Percentiles rank a stretch among this genome's conserved stretches.
Evolutionary conservation across 37 sponge, comb jelly and placozoan species (phyloP).

Genomic region (Dysidea cf. avara): DNA sequence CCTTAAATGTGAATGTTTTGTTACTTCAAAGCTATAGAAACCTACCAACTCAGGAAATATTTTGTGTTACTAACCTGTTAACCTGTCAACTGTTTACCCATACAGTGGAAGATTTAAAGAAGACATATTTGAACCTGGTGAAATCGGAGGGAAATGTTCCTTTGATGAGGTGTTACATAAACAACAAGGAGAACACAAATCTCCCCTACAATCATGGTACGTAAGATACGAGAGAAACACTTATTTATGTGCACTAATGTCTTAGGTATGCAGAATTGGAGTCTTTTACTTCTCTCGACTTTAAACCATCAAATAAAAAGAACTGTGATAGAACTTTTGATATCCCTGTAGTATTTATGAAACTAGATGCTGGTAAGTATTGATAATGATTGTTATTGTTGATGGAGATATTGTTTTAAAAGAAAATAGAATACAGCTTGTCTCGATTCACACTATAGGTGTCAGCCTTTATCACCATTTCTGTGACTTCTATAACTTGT

Average conservation of each 20-base stretch:
- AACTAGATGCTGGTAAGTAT: slow-evolving; percentile 66
- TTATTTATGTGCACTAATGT: no score
- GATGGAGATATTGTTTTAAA: slow-evolving; percentile 12
- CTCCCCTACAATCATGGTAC: slow-evolving; percentile 86
- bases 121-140: slow-evolving; percentile 63
- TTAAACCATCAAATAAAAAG: slow-evolving; percentile 39
- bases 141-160: slow-evolving; percentile 71
- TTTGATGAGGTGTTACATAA: slow-evolving; percentile 29
- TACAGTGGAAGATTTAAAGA: slow-evolving; percentile 48
- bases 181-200: slow-evolving; percentile 62
- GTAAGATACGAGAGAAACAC: neutral
- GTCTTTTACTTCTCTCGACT: slow-evolving; percentile 42
- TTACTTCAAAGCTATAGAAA: no score
- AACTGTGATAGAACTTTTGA: slow-evolving; percentile 67
- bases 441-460: slow-evolving; percentile 41
- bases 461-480: slow-evolving; percentile 92
- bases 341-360: slow-evolving; percentile 65
- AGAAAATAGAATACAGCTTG: slow-evolving; percentile 8
- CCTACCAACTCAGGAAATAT: no score
- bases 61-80: no score
- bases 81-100: no score
- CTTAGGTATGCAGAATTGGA: slow-evolving; percentile 62
- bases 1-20: no score
- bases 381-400: neutral
- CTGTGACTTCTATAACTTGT: slow-evolving; percentile 93